Conservation (phyloP, 2,888 invertebrate genomes). For the Sussaba pulchella region DNA sequence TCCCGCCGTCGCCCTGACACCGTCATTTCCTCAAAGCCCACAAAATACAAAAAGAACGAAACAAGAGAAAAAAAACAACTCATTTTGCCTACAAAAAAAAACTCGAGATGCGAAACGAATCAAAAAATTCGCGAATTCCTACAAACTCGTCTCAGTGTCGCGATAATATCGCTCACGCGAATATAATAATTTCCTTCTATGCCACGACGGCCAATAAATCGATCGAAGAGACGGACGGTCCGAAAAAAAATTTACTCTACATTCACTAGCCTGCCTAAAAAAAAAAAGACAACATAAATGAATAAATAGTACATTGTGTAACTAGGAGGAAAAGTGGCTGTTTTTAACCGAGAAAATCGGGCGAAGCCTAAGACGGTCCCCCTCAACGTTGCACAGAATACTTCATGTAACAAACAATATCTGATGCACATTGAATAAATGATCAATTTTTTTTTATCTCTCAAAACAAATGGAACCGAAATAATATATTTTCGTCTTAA, state of each 20-base stretch:
- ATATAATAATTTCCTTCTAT: background rate
- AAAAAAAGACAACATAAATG: conserved; percentile 21
- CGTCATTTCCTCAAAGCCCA: conserved; percentile 9
- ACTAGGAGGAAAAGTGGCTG: no score
- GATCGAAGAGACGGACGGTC: conserved; percentile 8
- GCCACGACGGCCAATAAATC: background rate
- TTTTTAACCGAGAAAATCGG: no score
- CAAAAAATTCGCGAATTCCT: background rate
- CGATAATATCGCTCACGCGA: background rate
- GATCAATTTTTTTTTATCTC: no score
- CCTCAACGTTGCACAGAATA: no score
- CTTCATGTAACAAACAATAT: no score
- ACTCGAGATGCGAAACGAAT: conserved; percentile 6
- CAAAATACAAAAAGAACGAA: background rate
- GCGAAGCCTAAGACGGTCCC: no score
- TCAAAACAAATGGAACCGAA: no score
- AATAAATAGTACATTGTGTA: no score
- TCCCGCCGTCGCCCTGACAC: conserved; percentile 40
- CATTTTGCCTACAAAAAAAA: conserved; percentile 2
- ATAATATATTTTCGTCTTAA: no score
- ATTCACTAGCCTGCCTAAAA: conserved; percentile 35
- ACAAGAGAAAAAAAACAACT: conserved; percentile 7
- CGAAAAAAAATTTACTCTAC: conserved; percentile 9
- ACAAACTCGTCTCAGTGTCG: background rate
- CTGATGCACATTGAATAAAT: no score